Evolutionary conservation across 2,797 vertebrate species (phyloP).

Genomic region (Sciurus carolinensis): DNA sequence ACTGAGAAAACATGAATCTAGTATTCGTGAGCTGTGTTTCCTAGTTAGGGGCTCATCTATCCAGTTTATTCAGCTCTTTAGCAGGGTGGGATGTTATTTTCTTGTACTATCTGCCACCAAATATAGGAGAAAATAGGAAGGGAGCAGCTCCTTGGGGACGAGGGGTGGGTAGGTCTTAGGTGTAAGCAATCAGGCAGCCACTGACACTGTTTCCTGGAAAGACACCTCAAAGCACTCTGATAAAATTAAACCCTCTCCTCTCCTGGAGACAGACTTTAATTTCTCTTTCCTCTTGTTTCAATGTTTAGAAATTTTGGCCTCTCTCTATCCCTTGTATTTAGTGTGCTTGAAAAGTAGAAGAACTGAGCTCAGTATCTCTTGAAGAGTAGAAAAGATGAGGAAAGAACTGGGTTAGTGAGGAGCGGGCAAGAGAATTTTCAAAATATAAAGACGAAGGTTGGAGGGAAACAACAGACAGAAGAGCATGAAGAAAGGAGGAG

Average conservation of each 20-base stretch:
- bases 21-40: background rate
- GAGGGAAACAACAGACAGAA: background rate
- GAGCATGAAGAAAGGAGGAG: background rate
- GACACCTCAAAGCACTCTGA: background rate
- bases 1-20: background rate
- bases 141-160: background rate
- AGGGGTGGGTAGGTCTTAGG: background rate
- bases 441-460: background rate
- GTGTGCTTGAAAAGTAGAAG: conserved; percentile 16
- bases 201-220: background rate
- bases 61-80: background rate
- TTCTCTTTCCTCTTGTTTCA: background rate
- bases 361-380: background rate
- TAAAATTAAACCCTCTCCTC: background rate
- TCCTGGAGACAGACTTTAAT: background rate
- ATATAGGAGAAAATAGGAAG: background rate
- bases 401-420: background rate
- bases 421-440: background rate
- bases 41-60: background rate
- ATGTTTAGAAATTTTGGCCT: background rate
- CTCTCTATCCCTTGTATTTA: background rate
- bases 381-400: background rate
- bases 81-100: background rate
- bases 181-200: background rate
- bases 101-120: background rate